Percentiles rank a stretch among this genome's conserved stretches.
phyloP scores from a whole-genome alignment of 64 coral and sea anemone species.

The Actinia equina region DNA sequence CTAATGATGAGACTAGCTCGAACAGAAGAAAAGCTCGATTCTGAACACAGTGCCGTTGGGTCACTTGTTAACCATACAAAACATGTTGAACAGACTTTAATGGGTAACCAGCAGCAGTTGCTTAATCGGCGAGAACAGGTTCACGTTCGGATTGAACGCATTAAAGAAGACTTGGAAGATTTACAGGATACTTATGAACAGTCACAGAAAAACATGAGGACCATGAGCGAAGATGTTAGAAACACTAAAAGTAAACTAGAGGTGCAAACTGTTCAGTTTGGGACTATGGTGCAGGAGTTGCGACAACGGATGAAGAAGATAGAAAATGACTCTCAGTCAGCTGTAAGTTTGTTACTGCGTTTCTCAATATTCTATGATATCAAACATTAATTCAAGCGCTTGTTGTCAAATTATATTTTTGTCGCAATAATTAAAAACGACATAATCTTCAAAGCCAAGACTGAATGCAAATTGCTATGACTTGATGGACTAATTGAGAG shows the following conservation, averaged over 20 bases:
- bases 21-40: constrained; percentile 92
- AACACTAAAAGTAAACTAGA: constrained; percentile 89
- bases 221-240: constrained; percentile 76
- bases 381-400: too few relatives aligned
- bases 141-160: constrained; percentile 69
- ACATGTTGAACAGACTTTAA: constrained; percentile 89
- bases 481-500: too few relatives aligned
- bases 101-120: constrained; percentile 89
- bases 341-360: constrained; percentile 53
- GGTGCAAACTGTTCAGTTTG: constrained; percentile 78
- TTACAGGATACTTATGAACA: constrained; percentile 82
- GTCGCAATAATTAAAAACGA: too few relatives aligned
- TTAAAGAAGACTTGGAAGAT: constrained; percentile 88
- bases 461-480: too few relatives aligned
- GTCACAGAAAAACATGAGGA: constrained; percentile 82
- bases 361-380: too few relatives aligned
- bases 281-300: constrained; percentile 78
- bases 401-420: too few relatives aligned
- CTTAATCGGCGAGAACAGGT: constrained; percentile 85
- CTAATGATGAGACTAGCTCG: constrained; percentile 84
- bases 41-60: constrained; percentile 76
- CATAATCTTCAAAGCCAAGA: too few relatives aligned
- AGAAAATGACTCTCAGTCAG: constrained; percentile 76
- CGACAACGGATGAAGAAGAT: constrained; percentile 92
- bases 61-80: constrained; percentile 94